Conservation (phyloP, 2,797 vertebrate genomes). For the Ctenosaura bakeri region DNA sequence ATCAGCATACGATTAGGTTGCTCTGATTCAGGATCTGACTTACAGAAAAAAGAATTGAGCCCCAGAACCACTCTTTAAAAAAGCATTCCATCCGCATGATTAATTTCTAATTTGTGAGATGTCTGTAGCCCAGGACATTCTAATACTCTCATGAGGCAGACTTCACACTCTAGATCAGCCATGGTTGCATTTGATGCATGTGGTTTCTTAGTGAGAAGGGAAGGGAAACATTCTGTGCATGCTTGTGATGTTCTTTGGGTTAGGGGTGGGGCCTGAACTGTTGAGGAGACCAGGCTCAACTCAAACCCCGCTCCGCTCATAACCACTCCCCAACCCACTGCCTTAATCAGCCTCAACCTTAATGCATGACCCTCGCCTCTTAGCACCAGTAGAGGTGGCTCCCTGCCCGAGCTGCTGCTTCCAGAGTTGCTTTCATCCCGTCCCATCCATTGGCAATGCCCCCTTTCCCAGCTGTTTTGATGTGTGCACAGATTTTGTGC, state of each 20-base stretch:
- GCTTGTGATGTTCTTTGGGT: neutral
- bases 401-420: neutral
- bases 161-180: neutral
- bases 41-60: neutral
- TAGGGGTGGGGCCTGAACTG: too few relatives aligned
- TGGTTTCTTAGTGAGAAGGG: neutral
- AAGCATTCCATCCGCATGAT: neutral
- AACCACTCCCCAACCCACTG: too few relatives aligned
- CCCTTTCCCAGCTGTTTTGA: constrained; percentile 29
- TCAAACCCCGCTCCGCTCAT: too few relatives aligned
- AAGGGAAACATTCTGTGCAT: neutral
- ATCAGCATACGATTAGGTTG: neutral
- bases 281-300: neutral
- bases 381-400: neutral
- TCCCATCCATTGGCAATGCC: neutral
- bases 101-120: neutral
- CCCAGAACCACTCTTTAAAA: neutral
- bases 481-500: constrained; percentile 24
- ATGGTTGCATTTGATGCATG: neutral
- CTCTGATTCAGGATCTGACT: neutral
- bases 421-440: neutral
- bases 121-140: too few relatives aligned
- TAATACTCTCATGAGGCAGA: neutral
- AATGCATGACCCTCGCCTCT: neutral
- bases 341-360: neutral